A percentile compares a stretch with the other conserved stretches of the same genome.
Evolutionary conservation across 2,888 invertebrate genomes (phyloP).

Genomic region (Apotomis turbidana): DNA sequence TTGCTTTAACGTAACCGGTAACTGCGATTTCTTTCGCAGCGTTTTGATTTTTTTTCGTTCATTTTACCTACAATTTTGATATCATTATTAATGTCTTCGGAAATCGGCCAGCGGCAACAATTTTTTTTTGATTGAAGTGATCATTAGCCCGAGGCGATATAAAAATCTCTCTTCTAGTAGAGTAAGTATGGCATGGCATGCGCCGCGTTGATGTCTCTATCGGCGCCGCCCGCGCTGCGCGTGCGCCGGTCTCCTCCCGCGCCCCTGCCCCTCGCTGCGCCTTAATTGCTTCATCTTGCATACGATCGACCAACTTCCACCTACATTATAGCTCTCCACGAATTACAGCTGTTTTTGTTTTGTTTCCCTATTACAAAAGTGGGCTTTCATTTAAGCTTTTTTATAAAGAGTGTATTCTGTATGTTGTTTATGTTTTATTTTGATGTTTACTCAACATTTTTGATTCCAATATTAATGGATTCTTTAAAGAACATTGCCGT

Average conservation of each 20-base stretch:
- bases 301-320: conserved; percentile 68
- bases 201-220: conserved; percentile 79
- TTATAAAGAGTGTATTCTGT: not conserved
- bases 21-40: not conserved
- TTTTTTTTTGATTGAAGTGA: conserved; percentile 40
- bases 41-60: not conserved
- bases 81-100: conserved; percentile 3
- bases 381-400: conserved; percentile 18
- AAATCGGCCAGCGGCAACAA: not conserved
- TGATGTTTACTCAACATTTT: conserved; percentile 12
- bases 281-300: conserved; percentile 83
- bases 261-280: conserved; percentile 63
- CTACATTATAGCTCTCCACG: conserved; percentile 66
- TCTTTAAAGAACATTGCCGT: not conserved
- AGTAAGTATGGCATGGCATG: conserved; percentile 53
- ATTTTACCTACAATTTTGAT: not conserved
- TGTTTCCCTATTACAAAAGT: conserved; percentile 46
- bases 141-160: conserved; percentile 37
- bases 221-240: conserved; percentile 72
- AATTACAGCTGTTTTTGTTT: conserved; percentile 63
- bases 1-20: not conserved
- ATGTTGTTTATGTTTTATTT: not conserved
- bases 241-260: conserved; percentile 63
- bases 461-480: not conserved
- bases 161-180: conserved; percentile 49